phyloP scores from a whole-genome alignment of 2,797 vertebrate species.

The Crypturellus tataupa region DNA sequence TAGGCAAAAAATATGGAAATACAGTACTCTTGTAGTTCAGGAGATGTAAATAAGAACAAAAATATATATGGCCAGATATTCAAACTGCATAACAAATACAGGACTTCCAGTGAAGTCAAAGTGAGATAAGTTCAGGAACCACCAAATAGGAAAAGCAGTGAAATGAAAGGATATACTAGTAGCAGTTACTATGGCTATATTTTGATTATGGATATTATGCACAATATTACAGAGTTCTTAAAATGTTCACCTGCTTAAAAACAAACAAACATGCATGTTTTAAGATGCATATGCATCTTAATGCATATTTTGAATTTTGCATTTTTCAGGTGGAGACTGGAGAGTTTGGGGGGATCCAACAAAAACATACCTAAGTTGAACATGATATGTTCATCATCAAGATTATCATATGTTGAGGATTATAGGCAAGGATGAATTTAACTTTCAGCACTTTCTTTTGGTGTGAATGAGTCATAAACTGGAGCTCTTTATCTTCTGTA shows the following conservation, averaged over 20 bases:
- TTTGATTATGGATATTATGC: not conserved
- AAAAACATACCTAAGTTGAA: not conserved
- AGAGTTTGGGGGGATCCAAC: not conserved
- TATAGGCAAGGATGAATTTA: not conserved
- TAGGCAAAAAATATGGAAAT: not conserved
- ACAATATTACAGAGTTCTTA: not conserved
- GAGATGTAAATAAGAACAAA: not conserved
- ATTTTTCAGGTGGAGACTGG: no score
- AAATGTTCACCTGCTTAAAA: not conserved
- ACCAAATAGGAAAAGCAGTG: not conserved
- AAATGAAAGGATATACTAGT: not conserved
- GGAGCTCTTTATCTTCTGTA: not conserved
- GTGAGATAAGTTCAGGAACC: not conserved
- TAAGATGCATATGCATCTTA: no score
- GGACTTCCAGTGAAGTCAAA: accelerated
- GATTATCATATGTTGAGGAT: not conserved
- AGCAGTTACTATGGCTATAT: not conserved
- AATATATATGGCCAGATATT: not conserved
- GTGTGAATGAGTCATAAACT: not conserved
- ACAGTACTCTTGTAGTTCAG: not conserved
- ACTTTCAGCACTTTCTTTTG: not conserved
- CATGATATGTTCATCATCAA: not conserved
- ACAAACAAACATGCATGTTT: not conserved
- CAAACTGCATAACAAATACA: not conserved
- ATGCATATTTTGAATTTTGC: no score